Percentiles rank a stretch among this genome's conserved stretches.
Evolutionary conservation across 2,888 invertebrate genomes (phyloP).

Genomic region (Cheiracanthium punctorium): DNA sequence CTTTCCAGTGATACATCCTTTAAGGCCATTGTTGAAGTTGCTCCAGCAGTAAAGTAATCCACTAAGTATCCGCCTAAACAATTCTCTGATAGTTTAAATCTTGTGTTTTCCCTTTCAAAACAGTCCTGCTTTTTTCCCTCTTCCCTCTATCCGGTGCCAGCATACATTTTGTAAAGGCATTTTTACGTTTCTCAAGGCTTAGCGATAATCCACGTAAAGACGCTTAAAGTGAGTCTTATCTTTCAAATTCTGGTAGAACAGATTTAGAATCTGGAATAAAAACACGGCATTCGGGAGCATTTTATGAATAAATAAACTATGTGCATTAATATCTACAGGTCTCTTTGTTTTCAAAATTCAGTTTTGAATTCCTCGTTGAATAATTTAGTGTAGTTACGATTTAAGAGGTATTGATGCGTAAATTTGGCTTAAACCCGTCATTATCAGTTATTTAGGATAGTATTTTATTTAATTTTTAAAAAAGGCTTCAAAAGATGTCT

Average conservation of each 20-base stretch:
- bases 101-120: not conserved
- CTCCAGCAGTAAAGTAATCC: not conserved
- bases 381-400: no score
- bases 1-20: not conserved
- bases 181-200: not conserved
- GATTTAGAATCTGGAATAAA: not conserved
- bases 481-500: no score
- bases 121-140: not conserved
- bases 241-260: constrained; percentile 3
- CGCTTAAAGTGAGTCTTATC: constrained; percentile 10
- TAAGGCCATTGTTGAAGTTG: constrained; percentile 1
- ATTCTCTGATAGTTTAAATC: constrained; percentile 5
- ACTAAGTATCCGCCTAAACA: constrained; percentile 10
- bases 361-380: no score
- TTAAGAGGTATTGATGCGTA: no score
- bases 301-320: not conserved
- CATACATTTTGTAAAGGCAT: not conserved
- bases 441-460: no score
- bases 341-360: no score
- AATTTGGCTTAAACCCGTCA: no score
- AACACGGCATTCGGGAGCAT: not conserved
- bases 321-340: not conserved
- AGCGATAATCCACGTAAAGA: not conserved
- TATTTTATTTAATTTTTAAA: no score
- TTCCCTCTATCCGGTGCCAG: not conserved